Conservation (phyloP, 2,888 invertebrate species). For the Tridacna gigas region DNA sequence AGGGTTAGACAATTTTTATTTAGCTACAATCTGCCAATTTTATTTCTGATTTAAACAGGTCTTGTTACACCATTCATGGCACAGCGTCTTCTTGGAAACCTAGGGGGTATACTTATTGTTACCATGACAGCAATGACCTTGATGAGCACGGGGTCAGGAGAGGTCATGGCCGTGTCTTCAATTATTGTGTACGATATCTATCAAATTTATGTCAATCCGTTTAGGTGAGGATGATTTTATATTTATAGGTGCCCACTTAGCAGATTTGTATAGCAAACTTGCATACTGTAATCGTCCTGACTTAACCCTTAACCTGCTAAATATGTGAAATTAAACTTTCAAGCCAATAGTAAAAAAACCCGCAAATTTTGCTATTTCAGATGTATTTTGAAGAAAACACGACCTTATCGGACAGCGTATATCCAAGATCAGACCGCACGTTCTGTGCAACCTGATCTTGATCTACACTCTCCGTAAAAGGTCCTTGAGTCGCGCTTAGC, state of each 20-base stretch:
- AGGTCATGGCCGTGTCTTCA: slow-evolving; percentile 82
- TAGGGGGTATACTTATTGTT: slow-evolving; percentile 74
- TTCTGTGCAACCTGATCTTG: too few relatives aligned
- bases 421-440: too few relatives aligned
- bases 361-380: too few relatives aligned
- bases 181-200: slow-evolving; percentile 81
- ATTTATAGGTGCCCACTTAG: neutral
- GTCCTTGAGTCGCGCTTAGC: too few relatives aligned
- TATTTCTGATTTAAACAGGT: slow-evolving; percentile 59
- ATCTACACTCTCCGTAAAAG: too few relatives aligned
- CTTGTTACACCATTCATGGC: slow-evolving; percentile 77
- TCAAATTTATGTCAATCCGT: slow-evolving; percentile 78
- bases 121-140: slow-evolving; percentile 79
- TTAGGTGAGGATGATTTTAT: slow-evolving; percentile 65
- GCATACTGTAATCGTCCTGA: too few relatives aligned
- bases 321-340: too few relatives aligned
- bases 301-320: too few relatives aligned
- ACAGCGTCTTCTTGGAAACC: slow-evolving; percentile 68
- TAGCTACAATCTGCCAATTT: neutral
- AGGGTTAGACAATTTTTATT: neutral
- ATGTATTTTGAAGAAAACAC: too few relatives aligned
- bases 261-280: too few relatives aligned
- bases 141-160: slow-evolving; percentile 80
- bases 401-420: too few relatives aligned
- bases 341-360: too few relatives aligned